A percentile compares a stretch with the other conserved stretches of the same genome.
These are phyloP conservation scores for Bubo scandiacus DNA, from an alignment of 2,113 vertebrate genomes.

Conservation along the genomic window DNA sequence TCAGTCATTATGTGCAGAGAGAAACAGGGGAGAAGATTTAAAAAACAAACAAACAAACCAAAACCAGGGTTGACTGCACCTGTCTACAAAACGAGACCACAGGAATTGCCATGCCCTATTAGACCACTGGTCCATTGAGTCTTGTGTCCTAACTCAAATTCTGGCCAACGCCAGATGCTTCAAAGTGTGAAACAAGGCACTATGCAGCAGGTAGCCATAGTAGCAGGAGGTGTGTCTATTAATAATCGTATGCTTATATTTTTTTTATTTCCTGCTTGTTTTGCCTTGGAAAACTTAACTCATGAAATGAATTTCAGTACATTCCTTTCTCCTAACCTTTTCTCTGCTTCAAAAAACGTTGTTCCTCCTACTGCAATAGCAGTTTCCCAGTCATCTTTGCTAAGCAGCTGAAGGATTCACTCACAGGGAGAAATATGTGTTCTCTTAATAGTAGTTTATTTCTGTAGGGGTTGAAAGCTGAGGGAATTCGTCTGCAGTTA, in stretches of 20 bases:
- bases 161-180: background rate
- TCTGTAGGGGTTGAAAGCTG: constrained; percentile 6
- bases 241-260: background rate
- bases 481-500: background rate
- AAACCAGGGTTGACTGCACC: background rate
- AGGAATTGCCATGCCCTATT: constrained; percentile 12
- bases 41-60: background rate
- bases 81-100: background rate
- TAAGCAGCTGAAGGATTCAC: background rate
- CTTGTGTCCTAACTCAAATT: background rate
- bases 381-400: background rate
- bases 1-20: background rate
- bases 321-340: background rate
- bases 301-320: background rate
- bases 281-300: background rate
- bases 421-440: background rate
- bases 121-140: background rate
- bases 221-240: background rate
- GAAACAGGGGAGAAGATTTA: background rate
- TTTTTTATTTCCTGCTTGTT: background rate
- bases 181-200: background rate
- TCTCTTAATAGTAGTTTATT: constrained; percentile 11
- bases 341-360: background rate
- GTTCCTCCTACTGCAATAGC: background rate
- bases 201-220: background rate